Evolutionary conservation across 2,797 vertebrate species (phyloP).

Genomic region (Arrhamphus sclerolepis): DNA sequence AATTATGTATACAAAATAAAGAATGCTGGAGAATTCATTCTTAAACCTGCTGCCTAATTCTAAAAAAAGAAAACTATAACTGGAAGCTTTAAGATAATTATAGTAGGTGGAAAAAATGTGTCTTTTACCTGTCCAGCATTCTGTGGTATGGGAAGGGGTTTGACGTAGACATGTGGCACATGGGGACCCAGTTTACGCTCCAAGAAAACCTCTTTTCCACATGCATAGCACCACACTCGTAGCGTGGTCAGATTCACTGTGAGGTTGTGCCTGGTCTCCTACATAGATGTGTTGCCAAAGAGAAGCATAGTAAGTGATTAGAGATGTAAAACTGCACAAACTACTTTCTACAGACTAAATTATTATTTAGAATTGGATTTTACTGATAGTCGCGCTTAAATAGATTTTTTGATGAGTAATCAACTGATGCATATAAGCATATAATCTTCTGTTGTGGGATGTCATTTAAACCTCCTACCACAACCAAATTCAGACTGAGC

Average conservation of each 20-base stretch:
- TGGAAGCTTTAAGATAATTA: neutral
- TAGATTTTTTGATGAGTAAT: neutral
- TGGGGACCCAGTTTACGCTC: constrained; percentile 90
- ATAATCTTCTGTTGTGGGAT: neutral
- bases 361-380: neutral
- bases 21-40: neutral
- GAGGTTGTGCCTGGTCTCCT: constrained; percentile 95
- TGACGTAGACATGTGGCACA: constrained; percentile 76
- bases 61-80: neutral
- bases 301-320: neutral
- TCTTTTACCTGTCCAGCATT: constrained; percentile 71
- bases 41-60: neutral
- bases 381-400: neutral
- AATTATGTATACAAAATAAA: constrained; percentile 2
- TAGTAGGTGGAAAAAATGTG: neutral
- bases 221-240: constrained; percentile 98
- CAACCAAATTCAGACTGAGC: neutral
- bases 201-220: constrained; percentile 96
- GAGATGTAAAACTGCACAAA: no score
- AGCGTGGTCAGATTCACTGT: constrained; percentile 98
- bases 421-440: no score
- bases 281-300: neutral
- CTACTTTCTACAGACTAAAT: no score
- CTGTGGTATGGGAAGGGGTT: constrained; percentile 79
- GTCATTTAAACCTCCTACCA: neutral